Base-by-base conservation (phyloP, 1,140 invertebrate genomes). In the Aphelinus certus region DNA sequence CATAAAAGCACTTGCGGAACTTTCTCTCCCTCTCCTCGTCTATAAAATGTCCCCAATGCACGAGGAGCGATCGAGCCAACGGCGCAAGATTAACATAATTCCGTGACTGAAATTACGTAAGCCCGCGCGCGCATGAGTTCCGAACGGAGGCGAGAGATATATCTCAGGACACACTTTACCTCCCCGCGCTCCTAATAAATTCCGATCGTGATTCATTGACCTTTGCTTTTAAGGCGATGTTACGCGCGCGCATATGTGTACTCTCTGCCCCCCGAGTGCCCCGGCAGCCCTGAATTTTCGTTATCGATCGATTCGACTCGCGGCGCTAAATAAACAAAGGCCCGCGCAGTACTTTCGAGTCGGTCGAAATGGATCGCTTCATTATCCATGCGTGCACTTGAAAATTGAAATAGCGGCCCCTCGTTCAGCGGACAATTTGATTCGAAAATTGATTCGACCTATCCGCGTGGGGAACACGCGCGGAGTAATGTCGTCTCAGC, bases 151-250 rank as follows among this genome's bases (percentile, higher is more conserved):
- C 70, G 70, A 57, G 53, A 65, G 70, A 65, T 65, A 63, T 71
- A 71, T 62, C 69, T 43, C 42, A 26, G 26, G 51, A 43, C 47
- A 49, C 60, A 71, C 60, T 62, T 63, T 63, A 63, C 51, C 58
- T 53, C 5, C 48, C 10, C 3, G 53, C 45, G 61, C 61, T 57
- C 49, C 62, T 72, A 70, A 68, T 76, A 71, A 68, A 68, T 76
- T 76, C 75, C 75, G 42, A 67, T 62, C 70, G 70, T 72, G 75
- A 72, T 76, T 76, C 70, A 72, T 67, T 67, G 63, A 68, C 66
- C 70, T 72, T 72, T 60, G 69, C 49, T 71, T 70, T 47, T 49
- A 55, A 71, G 49, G 26, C 43, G 46, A 55, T 5, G 46, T 2
- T 56, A 45, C 9, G 7, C 45, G 47, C 10, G 56, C 2, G 26